A percentile compares a stretch with the other conserved stretches of the same genome.
These are phyloP conservation scores for Orgyia antiqua DNA, from an alignment of 2,888 invertebrate genomes.

Conservation along the genomic window DNA sequence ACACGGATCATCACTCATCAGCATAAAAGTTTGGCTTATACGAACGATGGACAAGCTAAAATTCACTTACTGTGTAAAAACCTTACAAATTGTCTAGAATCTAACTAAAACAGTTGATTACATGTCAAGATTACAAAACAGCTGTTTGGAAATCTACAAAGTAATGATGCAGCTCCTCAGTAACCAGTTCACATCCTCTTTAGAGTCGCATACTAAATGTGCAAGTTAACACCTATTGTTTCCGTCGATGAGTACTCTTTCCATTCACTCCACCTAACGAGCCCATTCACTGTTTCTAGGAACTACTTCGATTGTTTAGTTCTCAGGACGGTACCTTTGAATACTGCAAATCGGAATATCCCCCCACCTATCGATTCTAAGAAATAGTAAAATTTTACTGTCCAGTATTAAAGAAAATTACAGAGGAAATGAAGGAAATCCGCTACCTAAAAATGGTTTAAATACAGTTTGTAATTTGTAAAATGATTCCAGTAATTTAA, in stretches of 20 bases:
- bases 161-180: background rate
- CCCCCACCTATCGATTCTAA: conserved; percentile 29
- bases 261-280: conserved; percentile 43
- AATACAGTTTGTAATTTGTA: no score
- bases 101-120: no score
- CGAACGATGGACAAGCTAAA: no score
- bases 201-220: conserved; percentile 39
- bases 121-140: no score
- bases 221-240: conserved; percentile 58
- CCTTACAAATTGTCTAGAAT: no score
- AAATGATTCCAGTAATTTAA: no score
- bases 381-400: conserved; percentile 21
- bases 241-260: conserved; percentile 45
- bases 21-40: no score
- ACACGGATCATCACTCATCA: no score
- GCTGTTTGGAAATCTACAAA: no score
- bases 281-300: conserved; percentile 46
- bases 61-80: no score
- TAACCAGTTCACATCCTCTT: conserved; percentile 51
- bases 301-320: conserved; percentile 51
- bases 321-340: conserved; percentile 51
- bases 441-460: no score
- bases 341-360: conserved; percentile 31
- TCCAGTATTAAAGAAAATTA: conserved; percentile 40
- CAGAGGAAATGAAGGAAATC: no score